Evolutionary conservation across 2,888 invertebrate species (phyloP), one percentile per base, ranked within the genome.

Genomic region (Tiliacea citrago): DNA sequence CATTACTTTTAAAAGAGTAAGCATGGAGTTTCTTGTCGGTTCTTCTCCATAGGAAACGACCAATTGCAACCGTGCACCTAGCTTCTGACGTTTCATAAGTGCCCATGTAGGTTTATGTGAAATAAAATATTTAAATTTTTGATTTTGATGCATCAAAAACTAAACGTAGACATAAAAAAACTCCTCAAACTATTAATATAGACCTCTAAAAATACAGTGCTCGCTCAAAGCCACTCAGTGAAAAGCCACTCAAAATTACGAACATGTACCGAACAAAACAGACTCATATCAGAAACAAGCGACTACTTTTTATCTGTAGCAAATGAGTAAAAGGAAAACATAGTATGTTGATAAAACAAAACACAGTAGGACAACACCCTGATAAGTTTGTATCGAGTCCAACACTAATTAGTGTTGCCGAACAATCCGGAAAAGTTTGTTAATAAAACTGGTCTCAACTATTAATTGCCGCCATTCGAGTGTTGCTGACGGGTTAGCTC

Each of bases 371-470:
- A 79, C 77, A 77, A 82, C 80, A 70, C 70, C 71, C 73, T 68
- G 77, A 82, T 82, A 83, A 86, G 73, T 83, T 79, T 60, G 79
- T 74, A 85, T 84, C 80, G 86, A 84, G 84, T 81, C 77, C 63
- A 89, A 90, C 89, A 89, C 85, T 92, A 92, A 93, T 93, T 92
- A 92, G 89, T 89, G 89, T 90, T 88, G 80, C 75, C 79, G 86
- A 88, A 90, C 89, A 89, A 90, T 89, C 82, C 85, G 85, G 86
- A 88, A 90, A 92, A 92, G 91, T 92, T 92, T 89, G 85, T 90
- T 91, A 89, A 90, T 87, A 86, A 90, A 89, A 90, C 90, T 89
- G 86, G 76, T 86, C 84, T 85, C 83, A 91, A 91, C 91, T 92
- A 90, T 88, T 90, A 91, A 91, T 91, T 91, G 90, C 86, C 82